phyloP scores from a whole-genome alignment of 2,113 vertebrate genomes.

The Coreoperca whiteheadi region DNA sequence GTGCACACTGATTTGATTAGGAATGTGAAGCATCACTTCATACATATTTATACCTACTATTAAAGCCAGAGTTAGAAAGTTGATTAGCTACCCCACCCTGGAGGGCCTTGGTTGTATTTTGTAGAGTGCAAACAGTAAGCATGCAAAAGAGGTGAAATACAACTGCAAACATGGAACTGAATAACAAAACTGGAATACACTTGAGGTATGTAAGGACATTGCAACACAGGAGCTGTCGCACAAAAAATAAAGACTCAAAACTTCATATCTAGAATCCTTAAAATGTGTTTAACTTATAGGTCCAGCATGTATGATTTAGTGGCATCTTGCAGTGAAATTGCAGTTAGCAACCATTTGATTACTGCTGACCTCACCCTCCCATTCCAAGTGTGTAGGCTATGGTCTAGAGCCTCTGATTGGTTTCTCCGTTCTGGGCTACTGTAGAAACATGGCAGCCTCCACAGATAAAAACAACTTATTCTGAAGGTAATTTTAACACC shows the following conservation, averaged over 20 bases:
- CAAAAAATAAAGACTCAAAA: background rate
- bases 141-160: conserved; percentile 23
- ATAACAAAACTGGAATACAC: background rate
- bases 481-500: too few relatives aligned
- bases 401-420: too few relatives aligned
- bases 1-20: conserved; percentile 59
- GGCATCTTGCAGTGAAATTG: too few relatives aligned
- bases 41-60: conserved; percentile 68
- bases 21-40: conserved; percentile 58
- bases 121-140: conserved; percentile 19
- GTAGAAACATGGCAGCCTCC: too few relatives aligned
- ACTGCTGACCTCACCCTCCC: too few relatives aligned
- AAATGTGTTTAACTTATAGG: background rate
- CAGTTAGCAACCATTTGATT: too few relatives aligned
- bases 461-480: too few relatives aligned
- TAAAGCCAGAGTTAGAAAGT: conserved; percentile 57
- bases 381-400: too few relatives aligned
- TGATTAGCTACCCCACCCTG: conserved; percentile 49
- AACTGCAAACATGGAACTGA: conserved; percentile 6
- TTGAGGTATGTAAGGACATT: background rate
- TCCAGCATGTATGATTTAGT: too few relatives aligned
- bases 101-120: conserved; percentile 21
- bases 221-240: background rate
- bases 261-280: background rate
- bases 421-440: too few relatives aligned